These are phyloP conservation scores for Pristionchus pacificus DNA, from an alignment of 1,140 invertebrate species.

Conservation along the genomic window DNA sequence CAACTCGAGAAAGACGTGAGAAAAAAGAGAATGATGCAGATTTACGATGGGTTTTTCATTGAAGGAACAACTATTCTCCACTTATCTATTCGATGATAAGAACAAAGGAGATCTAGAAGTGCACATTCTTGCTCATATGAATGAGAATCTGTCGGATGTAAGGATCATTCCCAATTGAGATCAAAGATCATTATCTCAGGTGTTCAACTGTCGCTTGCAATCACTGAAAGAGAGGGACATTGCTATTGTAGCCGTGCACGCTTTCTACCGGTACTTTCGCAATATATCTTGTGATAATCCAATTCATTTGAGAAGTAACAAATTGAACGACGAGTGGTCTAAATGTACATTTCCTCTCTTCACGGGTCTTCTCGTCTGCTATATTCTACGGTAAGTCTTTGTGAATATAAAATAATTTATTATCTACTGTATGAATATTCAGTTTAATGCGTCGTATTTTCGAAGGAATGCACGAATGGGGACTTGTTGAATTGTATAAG, in stretches of 20 bases:
- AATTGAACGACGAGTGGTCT: background rate
- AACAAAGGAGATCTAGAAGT: background rate
- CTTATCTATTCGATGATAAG: background rate
- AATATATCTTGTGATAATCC: background rate
- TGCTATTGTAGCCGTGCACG: background rate
- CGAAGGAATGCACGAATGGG: background rate
- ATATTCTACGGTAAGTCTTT: background rate
- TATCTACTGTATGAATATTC: background rate
- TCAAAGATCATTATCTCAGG: background rate
- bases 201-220: background rate
- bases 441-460: background rate
- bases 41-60: too few species aligned
- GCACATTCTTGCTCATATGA: background rate
- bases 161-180: background rate
- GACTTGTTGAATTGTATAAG: background rate
- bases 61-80: background rate
- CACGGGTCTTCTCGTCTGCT: background rate
- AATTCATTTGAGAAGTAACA: background rate
- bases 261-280: background rate
- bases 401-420: background rate
- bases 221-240: background rate
- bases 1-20: too few species aligned
- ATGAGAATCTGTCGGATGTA: background rate
- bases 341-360: background rate
- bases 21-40: too few species aligned